A percentile compares a stretch with the other conserved stretches of the same genome.
Evolutionary conservation across 2,113 vertebrate species (phyloP).

Genomic region (Callospermophilus lateralis): DNA sequence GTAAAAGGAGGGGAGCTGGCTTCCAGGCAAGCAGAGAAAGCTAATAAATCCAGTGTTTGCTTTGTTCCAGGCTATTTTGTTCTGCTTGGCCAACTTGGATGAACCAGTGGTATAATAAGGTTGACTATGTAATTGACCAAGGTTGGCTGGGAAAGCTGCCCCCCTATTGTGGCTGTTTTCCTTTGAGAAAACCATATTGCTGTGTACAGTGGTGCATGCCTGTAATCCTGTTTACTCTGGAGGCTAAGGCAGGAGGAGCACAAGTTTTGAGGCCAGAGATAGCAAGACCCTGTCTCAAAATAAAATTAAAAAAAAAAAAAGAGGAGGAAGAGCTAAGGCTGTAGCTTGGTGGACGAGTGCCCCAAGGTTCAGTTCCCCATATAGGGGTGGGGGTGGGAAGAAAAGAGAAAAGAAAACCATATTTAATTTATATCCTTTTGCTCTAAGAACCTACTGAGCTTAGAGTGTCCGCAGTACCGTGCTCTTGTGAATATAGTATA

Average conservation of each 20-base stretch:
- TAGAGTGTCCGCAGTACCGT: background rate
- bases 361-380: too few relatives aligned
- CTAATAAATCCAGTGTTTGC: background rate
- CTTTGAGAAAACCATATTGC: background rate
- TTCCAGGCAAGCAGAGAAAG: too few relatives aligned
- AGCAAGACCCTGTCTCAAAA: too few relatives aligned
- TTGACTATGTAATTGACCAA: background rate
- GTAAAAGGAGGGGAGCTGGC: background rate
- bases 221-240: too few relatives aligned
- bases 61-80: background rate
- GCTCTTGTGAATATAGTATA: background rate
- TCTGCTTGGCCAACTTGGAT: background rate
- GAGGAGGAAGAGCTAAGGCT: too few relatives aligned
- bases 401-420: background rate
- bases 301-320: too few relatives aligned
- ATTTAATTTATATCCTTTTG: background rate
- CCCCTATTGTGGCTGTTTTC: background rate
- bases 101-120: background rate
- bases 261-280: too few relatives aligned
- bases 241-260: too few relatives aligned
- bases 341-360: too few relatives aligned
- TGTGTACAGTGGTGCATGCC: too few relatives aligned
- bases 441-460: background rate
- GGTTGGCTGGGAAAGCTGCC: background rate
- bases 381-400: too few relatives aligned